Base-by-base conservation (phyloP, 1,140 invertebrate species). In the Coptotermes formosanus region DNA sequence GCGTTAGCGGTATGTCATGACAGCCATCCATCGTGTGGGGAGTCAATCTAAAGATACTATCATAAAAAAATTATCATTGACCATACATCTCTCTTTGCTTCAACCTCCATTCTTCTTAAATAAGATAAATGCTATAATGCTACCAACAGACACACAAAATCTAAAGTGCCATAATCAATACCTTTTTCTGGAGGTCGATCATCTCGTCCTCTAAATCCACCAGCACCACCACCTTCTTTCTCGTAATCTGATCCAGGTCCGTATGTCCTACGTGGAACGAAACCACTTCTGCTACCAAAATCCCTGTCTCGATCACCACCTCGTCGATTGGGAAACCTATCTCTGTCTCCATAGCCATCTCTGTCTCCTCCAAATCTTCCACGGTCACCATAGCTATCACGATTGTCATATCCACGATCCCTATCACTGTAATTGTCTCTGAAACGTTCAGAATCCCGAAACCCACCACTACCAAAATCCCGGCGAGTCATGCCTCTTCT, bases 301-400 rank as follows among this genome's bases (percentile, higher is more conserved):
- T 90, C 89, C 4, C 89, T 88, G 52, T 88, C 89, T 87, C 89
- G 86, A 86, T 89, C 89, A 59, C 89, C 86, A 87, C 88, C 90
- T 87, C 88, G 45, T 43, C 84, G 85, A 85, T 87, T 75, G 64
- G n/a, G n/a, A 75, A 75, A 75, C 84, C 59, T 82, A 30, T 88
- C 88, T 32, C 88, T 87, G 75, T 90, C 81, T n/a, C 88, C 88
- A 85, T 86, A 86, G 81, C 89, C 87, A 82, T 88, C 90, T 64
- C 89, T 84, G 82, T 89, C 89, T 83, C 89, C 86, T 83, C 88
- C 88, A 85, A 87, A 83, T 45, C 82, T 83, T 43, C 85, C 59
- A 87, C 75, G 32, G 64, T 88, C 87, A 75, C 90, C 88, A 43
- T 89, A 88, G 30, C 89, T 81, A 52, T 90, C 89, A 1, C 90